These are phyloP conservation scores for Semaprochilodus insignis DNA, from an alignment of 2,797 vertebrate species.

Conservation along the genomic window DNA sequence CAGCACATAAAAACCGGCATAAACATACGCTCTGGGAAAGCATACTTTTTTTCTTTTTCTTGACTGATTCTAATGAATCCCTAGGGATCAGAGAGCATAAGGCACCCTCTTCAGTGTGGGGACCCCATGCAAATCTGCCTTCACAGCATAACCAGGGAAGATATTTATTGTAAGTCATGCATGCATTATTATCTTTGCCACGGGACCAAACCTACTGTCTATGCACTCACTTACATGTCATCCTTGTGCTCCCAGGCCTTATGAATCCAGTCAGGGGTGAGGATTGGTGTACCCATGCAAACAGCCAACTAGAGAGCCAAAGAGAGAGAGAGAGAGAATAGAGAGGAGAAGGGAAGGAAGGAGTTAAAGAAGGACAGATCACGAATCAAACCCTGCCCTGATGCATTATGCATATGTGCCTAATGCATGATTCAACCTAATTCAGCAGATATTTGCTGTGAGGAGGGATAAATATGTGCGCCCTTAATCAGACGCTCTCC, in stretches of 20 bases:
- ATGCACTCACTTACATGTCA: conserved; percentile 83
- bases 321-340: background rate
- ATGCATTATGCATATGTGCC: conserved; percentile 31
- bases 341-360: background rate
- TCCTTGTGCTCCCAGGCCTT: conserved; percentile 92
- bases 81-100: conserved; percentile 16
- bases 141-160: background rate
- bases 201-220: background rate
- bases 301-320: conserved; percentile 85
- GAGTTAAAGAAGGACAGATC: background rate
- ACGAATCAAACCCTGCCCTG: background rate
- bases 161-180: background rate
- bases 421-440: conserved; percentile 49
- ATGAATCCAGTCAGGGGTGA: conserved; percentile 93
- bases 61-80: conserved; percentile 32
- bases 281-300: conserved; percentile 93
- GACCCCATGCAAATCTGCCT: background rate
- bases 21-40: conserved; percentile 15
- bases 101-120: background rate
- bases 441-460: conserved; percentile 18
- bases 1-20: conserved; percentile 15
- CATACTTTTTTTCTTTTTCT: conserved; percentile 9
- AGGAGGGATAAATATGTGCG: conserved; percentile 43
- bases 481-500: conserved; percentile 48
- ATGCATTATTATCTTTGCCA: background rate